These are phyloP conservation scores for Leptobrachium leishanense DNA, from an alignment of 2,113 vertebrate species.

Conservation along the genomic window DNA sequence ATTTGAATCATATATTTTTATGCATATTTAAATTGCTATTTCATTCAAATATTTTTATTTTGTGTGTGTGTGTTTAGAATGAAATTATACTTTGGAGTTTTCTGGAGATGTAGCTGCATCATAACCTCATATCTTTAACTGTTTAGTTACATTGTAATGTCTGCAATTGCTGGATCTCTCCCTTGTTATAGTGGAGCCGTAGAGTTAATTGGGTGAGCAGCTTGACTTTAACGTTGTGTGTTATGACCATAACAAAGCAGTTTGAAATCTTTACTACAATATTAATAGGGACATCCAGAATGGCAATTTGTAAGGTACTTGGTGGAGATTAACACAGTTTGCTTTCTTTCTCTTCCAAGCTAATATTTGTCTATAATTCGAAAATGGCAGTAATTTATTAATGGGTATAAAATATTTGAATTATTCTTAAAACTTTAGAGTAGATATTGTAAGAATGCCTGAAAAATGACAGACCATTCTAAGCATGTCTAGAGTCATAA, in stretches of 20 bases:
- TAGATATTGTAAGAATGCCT: too few relatives aligned
- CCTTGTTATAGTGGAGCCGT: conserved; percentile 7
- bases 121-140: not conserved
- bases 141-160: not conserved
- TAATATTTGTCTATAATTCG: not conserved
- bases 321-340: not conserved
- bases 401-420: too few relatives aligned
- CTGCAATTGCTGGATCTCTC: not conserved
- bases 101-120: not conserved
- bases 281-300: not conserved
- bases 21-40: not conserved
- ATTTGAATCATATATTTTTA: too few relatives aligned
- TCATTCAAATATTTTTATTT: conserved; percentile 2
- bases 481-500: too few relatives aligned
- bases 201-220: conserved; percentile 21
- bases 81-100: not conserved
- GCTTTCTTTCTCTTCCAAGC: not conserved
- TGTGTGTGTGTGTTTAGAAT: conserved; percentile 20
- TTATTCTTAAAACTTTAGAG: too few relatives aligned
- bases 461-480: too few relatives aligned
- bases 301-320: not conserved
- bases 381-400: too few relatives aligned
- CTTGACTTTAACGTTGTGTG: not conserved
- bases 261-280: not conserved
- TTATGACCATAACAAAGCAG: conserved; percentile 5